phyloP scores from a whole-genome alignment of 2,888 invertebrate species.

The Drosophila tripunctata region DNA sequence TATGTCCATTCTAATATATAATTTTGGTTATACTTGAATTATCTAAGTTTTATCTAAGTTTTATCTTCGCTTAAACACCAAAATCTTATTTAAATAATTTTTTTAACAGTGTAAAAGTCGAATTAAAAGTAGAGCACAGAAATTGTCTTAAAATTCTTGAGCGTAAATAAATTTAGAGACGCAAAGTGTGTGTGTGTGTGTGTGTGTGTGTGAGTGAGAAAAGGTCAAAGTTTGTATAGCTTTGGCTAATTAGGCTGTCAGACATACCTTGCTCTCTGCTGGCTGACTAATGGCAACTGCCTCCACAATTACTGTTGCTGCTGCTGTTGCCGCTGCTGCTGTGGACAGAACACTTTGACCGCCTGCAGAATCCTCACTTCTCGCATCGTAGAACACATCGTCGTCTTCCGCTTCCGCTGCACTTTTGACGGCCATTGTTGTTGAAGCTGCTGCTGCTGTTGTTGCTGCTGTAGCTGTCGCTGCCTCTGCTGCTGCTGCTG shows the following conservation, averaged over 20 bases:
- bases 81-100: no score
- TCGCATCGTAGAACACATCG: conserved; percentile 83
- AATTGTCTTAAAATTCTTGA: no score
- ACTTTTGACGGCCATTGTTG: conserved; percentile 28
- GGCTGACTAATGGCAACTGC: conserved; percentile 8
- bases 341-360: conserved; percentile 8
- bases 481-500: not conserved
- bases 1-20: no score
- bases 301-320: not conserved
- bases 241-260: conserved; percentile 10
- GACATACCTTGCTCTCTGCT: conserved; percentile 7
- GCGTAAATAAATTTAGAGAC: not conserved
- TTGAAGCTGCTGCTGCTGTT: not conserved
- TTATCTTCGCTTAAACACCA: no score
- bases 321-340: not conserved
- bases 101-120: no score
- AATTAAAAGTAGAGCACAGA: no score
- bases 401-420: conserved; percentile 71
- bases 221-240: conserved; percentile 4
- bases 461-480: not conserved
- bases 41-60: no score
- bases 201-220: not conserved
- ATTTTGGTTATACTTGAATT: no score
- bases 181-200: not conserved
- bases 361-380: conserved; percentile 78